Conservation (phyloP, 2,888 invertebrate species). For the Drosophila tripunctata region DNA sequence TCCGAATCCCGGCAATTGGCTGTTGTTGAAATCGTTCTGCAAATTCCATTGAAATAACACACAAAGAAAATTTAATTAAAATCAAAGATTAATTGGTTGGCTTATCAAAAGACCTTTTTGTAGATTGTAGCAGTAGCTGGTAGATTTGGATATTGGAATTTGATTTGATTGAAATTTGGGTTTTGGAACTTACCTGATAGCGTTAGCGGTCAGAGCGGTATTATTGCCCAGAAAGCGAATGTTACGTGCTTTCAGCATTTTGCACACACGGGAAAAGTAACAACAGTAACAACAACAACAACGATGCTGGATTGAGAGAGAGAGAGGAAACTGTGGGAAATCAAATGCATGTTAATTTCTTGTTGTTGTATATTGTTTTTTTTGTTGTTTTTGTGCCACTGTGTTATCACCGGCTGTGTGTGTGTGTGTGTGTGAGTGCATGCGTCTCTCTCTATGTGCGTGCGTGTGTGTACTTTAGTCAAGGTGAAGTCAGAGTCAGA, state of each 20-base stretch:
- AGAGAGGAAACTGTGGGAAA: constrained; percentile 52
- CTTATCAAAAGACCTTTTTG: neutral
- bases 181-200: constrained; percentile 52
- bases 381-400: constrained; percentile 14
- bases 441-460: no score
- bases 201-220: constrained; percentile 39
- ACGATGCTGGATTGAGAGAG: constrained; percentile 26
- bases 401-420: constrained; percentile 25
- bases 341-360: constrained; percentile 44
- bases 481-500: constrained; percentile 77
- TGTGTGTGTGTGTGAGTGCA: neutral
- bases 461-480: constrained; percentile 70
- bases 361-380: constrained; percentile 32
- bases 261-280: constrained; percentile 18
- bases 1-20: constrained; percentile 84
- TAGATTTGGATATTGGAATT: no score
- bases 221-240: constrained; percentile 46
- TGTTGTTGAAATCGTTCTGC: constrained; percentile 75
- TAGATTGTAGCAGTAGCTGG: no score
- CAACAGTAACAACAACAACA: no score
- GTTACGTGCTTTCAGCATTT: constrained; percentile 73
- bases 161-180: no score
- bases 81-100: neutral
- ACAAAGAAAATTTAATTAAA: constrained; percentile 4
- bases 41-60: neutral